These are phyloP conservation scores for Thalassoma bifasciatum DNA, from an alignment of 2,113 vertebrate species.

Conservation along the genomic window DNA sequence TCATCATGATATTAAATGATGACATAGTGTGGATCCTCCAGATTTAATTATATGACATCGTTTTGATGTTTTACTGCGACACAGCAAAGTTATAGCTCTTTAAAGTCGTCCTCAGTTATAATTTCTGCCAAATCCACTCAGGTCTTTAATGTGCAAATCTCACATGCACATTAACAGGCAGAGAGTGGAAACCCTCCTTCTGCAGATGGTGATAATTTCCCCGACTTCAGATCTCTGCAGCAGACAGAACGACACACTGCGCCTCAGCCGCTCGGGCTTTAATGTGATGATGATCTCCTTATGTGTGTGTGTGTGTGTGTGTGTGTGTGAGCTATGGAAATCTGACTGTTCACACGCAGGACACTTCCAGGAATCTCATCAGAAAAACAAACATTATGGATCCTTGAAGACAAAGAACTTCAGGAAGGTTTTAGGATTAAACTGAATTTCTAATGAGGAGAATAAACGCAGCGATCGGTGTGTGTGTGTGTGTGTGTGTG, in stretches of 20 bases:
- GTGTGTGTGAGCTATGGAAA: conserved; percentile 14
- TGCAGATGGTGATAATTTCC: neutral
- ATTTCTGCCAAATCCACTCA: neutral
- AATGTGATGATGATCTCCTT: conserved; percentile 1
- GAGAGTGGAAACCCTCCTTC: neutral
- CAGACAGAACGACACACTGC: neutral
- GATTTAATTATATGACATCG: too few species aligned
- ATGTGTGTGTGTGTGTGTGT: neutral
- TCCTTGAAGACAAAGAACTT: neutral
- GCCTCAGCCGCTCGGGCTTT: conserved; percentile 1
- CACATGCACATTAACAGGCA: neutral
- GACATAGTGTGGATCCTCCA: too few species aligned
- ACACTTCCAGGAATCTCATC: conserved; percentile 11
- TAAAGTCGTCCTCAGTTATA: too few species aligned
- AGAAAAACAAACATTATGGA: neutral
- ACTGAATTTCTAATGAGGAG: neutral
- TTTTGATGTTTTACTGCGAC: too few species aligned
- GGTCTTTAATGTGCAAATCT: neutral
- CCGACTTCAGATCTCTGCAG: conserved; percentile 1
- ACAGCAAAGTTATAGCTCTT: too few species aligned
- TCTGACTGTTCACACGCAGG: neutral
- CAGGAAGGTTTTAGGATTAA: conserved; percentile 16
- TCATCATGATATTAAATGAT: too few species aligned
- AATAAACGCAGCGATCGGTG: neutral
- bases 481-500: too few species aligned